A percentile compares a stretch with the other conserved stretches of the same genome.
Conservation (phyloP, 2,113 vertebrate species). For the Clarias macrocephalus region DNA sequence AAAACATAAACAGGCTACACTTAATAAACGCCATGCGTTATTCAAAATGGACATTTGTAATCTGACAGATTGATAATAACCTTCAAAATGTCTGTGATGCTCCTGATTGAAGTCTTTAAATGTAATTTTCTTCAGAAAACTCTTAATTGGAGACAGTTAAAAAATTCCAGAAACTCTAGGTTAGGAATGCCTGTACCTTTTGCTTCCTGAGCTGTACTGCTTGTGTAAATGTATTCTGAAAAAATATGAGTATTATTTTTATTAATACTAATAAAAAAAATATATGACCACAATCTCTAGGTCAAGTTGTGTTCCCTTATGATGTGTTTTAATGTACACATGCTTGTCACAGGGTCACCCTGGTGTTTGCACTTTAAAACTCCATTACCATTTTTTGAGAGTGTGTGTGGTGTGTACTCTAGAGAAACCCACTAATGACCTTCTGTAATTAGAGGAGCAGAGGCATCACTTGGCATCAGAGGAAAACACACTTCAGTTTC, state of each 20-base stretch:
- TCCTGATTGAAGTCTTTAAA: neutral
- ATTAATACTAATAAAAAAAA: too few relatives aligned
- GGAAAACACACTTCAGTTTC: conserved; percentile 13
- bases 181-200: neutral
- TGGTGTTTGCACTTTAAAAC: neutral
- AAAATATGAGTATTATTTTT: too few relatives aligned
- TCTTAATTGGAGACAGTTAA: too few relatives aligned
- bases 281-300: neutral
- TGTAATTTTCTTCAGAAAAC: neutral
- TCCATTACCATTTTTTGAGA: neutral
- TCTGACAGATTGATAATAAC: neutral
- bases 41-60: neutral
- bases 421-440: neutral
- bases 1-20: neutral
- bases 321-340: neutral
- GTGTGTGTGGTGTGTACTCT: neutral
- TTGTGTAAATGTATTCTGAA: neutral
- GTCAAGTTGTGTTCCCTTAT: neutral
- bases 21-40: neutral
- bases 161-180: neutral
- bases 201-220: neutral
- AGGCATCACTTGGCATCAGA: neutral
- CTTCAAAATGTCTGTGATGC: neutral
- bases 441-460: neutral
- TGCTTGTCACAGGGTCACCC: neutral